phyloP scores from a whole-genome alignment of 1,140 invertebrate genomes.

The Muscidifurax raptorellus region DNA sequence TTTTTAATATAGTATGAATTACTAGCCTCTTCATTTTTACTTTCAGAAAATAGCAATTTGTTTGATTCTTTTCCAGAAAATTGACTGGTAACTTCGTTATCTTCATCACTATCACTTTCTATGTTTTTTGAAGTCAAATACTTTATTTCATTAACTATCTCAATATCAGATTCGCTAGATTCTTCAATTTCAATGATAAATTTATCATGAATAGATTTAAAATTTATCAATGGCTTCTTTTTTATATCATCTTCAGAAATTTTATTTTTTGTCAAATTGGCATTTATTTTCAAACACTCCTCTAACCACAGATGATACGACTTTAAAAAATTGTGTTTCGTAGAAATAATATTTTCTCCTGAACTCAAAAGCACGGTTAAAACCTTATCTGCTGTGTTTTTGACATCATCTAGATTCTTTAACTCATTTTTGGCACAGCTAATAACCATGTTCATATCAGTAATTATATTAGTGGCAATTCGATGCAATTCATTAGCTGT shows the following conservation, averaged over 20 bases:
- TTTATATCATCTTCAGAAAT: background rate
- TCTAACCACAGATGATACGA: slow-evolving; percentile 6
- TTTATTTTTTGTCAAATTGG: background rate
- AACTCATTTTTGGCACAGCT: slow-evolving; percentile 5
- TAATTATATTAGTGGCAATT: background rate
- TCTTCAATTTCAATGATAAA: slow-evolving; percentile 10
- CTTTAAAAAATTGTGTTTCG: background rate
- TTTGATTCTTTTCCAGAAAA: background rate
- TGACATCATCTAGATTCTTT: slow-evolving; percentile 2
- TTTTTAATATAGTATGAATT: background rate
- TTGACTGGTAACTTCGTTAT: background rate
- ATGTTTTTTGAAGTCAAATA: slow-evolving; percentile 13
- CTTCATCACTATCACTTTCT: background rate
- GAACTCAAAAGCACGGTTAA: background rate
- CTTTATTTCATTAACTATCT: slow-evolving; percentile 32
- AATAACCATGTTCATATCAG: background rate
- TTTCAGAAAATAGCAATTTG: background rate
- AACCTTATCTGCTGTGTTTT: background rate
- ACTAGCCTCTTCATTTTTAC: background rate
- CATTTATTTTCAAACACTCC: background rate
- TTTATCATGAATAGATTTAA: background rate
- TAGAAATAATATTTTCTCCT: background rate
- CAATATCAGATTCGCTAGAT: background rate
- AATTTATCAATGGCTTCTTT: background rate
- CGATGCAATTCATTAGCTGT: background rate